Evolutionary conservation across 2,113 vertebrate genomes (phyloP), one percentile per base, ranked within the genome.

Genomic region (Hippocampus comes): DNA sequence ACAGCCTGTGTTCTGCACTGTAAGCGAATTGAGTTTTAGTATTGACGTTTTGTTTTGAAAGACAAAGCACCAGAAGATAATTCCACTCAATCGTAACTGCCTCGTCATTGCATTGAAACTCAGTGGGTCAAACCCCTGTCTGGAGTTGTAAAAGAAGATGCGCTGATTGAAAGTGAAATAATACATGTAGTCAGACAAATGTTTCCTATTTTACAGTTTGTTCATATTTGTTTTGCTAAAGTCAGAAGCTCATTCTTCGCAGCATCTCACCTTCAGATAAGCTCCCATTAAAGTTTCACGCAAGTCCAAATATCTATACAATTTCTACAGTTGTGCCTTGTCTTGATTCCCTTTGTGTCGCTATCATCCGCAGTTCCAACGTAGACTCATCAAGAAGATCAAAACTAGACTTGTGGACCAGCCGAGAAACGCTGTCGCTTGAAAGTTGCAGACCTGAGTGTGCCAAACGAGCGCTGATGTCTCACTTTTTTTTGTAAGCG

Each of bases 401-500:
- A 38, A 20, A 27, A 49, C 70, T 59, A 53, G 71, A 67, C 42
- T 75, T 41, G 30, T 71, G 72, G 38, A 63, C 63, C 68, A 70
- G 76, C 53, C 70, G 74, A 70, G 41, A 27, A 46, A 59, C 51
- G 14, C 65, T 68, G 66, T 74, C 72, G 63, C 74, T 73, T 61
- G 70, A 68, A 57, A 79, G 73, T 74, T 82, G 72, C 81, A 61
- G 72, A 77, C 89, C 70, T 74, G 85, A 81, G 43, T 60, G 76
- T 82, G 63, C 79, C 77, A 48, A 59, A 20, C 43, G 77, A 78
- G 73, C 69, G 41, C 60, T 41, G 65, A 25, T n/a, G 76, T 53
- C 76, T 93, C 87, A 93, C 9, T 68, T 81, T 48, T 90, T 86
- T 74, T 91, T 93, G 76, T 91, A 81, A 61, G 78, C 76, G 18